These are phyloP conservation scores for Sycobia sp. DNA, from an alignment of 1,140 invertebrate genomes.

Conservation along the genomic window DNA sequence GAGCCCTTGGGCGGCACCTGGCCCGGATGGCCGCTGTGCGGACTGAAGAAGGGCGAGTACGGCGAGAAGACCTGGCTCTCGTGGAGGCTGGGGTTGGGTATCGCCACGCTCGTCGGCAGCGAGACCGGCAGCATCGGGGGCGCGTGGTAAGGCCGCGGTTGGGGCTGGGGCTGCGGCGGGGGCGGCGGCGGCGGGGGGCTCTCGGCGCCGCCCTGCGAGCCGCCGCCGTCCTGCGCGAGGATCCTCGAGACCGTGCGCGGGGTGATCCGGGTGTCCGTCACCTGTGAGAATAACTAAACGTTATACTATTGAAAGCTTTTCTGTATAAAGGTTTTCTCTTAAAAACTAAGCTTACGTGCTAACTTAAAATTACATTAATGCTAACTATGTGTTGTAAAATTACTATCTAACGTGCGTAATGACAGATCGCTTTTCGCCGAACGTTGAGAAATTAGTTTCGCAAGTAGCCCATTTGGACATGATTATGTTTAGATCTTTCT, in stretches of 20 bases:
- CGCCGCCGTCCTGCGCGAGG: constrained; percentile 78
- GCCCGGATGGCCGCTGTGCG: constrained; percentile 61
- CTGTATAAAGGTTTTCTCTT: constrained; percentile 5
- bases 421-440: neutral
- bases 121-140: constrained; percentile 86
- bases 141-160: constrained; percentile 69
- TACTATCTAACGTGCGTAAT: neutral
- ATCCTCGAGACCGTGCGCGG: constrained; percentile 87
- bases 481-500: too few species aligned
- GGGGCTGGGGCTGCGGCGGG: too few species aligned
- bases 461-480: too few species aligned
- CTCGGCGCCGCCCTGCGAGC: constrained; percentile 61
- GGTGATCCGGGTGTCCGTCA: constrained; percentile 94
- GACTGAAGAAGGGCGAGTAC: constrained; percentile 83
- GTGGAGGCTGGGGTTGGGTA: constrained; percentile 93
- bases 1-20: constrained; percentile 59
- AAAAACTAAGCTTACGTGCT: constrained; percentile 7
- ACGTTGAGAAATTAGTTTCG: neutral
- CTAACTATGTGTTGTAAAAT: too few species aligned
- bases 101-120: constrained; percentile 90
- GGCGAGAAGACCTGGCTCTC: constrained; percentile 93
- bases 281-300: constrained; percentile 48
- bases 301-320: constrained; percentile 33
- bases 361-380: neutral
- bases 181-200: constrained; percentile 68